Conservation (phyloP, 2,888 invertebrate genomes). For the Scaptodrosophila latifasciaeformis region DNA sequence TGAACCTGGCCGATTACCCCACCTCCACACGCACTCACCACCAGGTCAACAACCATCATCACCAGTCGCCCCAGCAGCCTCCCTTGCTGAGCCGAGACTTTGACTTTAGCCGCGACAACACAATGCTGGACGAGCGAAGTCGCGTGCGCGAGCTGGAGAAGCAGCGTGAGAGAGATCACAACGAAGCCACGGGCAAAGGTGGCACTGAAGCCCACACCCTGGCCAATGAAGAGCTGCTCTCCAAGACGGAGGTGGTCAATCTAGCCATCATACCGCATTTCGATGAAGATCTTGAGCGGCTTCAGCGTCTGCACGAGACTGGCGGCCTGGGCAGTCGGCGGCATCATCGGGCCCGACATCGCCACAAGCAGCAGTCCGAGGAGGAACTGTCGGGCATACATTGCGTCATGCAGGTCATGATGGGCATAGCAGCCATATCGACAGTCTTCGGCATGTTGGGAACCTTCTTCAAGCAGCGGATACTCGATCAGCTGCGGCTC, state of each 20-base stretch:
- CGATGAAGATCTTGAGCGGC: conserved; percentile 73
- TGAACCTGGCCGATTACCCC: conserved; percentile 72
- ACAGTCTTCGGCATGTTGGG: conserved; percentile 75
- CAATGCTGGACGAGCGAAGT: conserved; percentile 72
- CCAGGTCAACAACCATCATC: too few species aligned
- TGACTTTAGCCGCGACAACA: conserved; percentile 73
- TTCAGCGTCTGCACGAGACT: conserved; percentile 70
- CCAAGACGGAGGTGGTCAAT: conserved; percentile 75
- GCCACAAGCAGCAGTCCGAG: conserved; percentile 70
- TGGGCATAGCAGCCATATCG: conserved; percentile 75
- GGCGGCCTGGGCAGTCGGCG: conserved; percentile 64
- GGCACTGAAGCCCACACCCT: conserved; percentile 57
- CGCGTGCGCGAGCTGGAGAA: conserved; percentile 60
- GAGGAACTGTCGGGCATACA: conserved; percentile 74
- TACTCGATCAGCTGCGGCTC: conserved; percentile 74
- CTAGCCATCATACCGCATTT: conserved; percentile 75
- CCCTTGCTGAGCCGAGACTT: conserved; percentile 65
- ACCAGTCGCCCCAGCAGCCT: conserved; percentile 21
- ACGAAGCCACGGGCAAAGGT: conserved; percentile 45
- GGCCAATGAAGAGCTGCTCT: conserved; percentile 71
- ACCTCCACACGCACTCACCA: conserved; percentile 59
- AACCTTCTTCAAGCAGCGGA: conserved; percentile 75
- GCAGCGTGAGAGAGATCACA: conserved; percentile 49
- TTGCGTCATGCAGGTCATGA: conserved; percentile 76
- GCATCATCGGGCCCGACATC: conserved; percentile 72